These are phyloP conservation scores for Cyclura pinguis DNA, from an alignment of 2,797 vertebrate genomes.

Conservation along the genomic window DNA sequence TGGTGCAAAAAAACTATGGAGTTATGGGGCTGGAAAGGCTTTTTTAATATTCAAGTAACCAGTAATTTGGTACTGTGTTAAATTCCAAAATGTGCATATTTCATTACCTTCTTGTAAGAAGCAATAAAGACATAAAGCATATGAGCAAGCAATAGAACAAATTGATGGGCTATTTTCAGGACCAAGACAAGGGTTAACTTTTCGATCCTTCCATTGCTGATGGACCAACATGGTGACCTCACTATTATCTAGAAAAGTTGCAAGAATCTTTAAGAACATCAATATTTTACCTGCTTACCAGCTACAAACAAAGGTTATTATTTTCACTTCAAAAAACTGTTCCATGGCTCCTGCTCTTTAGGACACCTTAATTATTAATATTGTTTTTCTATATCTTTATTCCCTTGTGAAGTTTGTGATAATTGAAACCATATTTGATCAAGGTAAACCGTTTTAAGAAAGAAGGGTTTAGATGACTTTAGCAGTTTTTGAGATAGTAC, in stretches of 20 bases:
- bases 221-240: background rate
- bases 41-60: background rate
- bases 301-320: background rate
- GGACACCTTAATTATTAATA: slow-evolving; percentile 2
- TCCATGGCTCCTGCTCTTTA: background rate
- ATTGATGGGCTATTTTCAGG: background rate
- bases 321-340: slow-evolving; percentile 25
- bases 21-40: background rate
- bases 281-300: background rate
- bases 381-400: background rate
- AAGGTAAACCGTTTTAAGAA: background rate
- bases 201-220: background rate
- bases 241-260: background rate
- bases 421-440: background rate
- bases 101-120: background rate
- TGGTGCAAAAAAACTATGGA: background rate
- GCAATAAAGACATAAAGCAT: background rate
- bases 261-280: background rate
- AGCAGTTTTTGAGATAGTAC: background rate
- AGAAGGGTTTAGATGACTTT: background rate
- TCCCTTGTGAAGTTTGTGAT: background rate
- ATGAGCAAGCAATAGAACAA: background rate
- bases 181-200: background rate
- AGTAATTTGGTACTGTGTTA: background rate
- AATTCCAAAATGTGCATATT: background rate